Percentiles rank a stretch among this genome's conserved stretches.
These are phyloP conservation scores for Nixonia krombeini DNA, from an alignment of 1,140 invertebrate genomes.

Conservation along the genomic window DNA sequence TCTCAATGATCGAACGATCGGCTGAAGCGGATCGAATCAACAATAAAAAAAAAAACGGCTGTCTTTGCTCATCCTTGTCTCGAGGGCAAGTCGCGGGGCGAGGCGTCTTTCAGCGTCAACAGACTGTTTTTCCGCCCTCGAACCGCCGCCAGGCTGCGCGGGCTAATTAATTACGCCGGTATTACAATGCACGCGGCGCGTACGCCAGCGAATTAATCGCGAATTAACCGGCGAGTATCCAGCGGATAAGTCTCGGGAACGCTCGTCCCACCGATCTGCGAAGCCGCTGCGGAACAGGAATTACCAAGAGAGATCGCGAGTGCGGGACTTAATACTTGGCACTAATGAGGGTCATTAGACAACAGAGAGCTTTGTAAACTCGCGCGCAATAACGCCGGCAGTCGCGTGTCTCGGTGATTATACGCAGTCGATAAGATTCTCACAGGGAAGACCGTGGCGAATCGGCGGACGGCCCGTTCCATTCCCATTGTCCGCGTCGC, in stretches of 20 bases:
- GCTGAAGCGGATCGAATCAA: no score
- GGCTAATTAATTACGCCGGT: conserved; percentile 19
- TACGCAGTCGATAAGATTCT: no score
- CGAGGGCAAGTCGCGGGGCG: no score
- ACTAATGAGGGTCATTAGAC: conserved; percentile 37
- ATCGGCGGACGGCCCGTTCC: no score
- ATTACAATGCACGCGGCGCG: conserved; percentile 8
- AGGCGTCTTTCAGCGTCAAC: no score
- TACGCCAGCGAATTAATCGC: conserved; percentile 8
- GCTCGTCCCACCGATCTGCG: background rate
- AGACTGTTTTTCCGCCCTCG: no score
- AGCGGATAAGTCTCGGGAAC: conserved; percentile 15
- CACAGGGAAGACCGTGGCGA: background rate
- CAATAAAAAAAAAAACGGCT: no score
- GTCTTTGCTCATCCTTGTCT: no score
- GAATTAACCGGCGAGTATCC: conserved; percentile 11
- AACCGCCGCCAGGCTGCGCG: no score
- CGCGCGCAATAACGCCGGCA: conserved; percentile 5
- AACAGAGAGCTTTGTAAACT: conserved; percentile 16
- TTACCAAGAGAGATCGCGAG: conserved; percentile 11
- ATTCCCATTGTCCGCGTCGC: no score
- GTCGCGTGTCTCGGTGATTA: conserved; percentile 1
- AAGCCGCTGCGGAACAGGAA: conserved; percentile 6
- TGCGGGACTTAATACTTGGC: conserved; percentile 24
- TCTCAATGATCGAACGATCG: no score